Base-by-base conservation (phyloP, 23 tunicate species). In the Trididemnum nubilum region DNA sequence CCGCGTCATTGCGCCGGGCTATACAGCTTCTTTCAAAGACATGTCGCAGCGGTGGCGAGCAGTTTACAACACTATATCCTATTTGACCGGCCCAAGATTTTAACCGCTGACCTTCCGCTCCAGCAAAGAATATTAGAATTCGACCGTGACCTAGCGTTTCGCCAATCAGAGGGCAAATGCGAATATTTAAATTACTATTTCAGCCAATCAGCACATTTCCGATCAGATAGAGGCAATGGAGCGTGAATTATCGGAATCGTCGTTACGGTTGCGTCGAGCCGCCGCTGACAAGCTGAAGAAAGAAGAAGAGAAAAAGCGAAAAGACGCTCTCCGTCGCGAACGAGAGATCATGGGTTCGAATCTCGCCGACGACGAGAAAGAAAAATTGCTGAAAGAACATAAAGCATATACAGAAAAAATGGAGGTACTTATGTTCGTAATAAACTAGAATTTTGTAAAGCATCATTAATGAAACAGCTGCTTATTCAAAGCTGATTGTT, bases 371-470 rank as follows among this genome's bases (percentile, higher is more conserved):
- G 98, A 93, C 30, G 98, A 87, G 39, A 83, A 81, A 73, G 94
- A 93, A 51, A 79, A 77, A 33, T 38, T 93, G 72, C 51, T 93
- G 66, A 84, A 88, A 34, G 86, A 88, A 58, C 93, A 93, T 57
- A 66, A 54, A 49, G 84, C 79, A 32, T 71, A 83, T 44, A 76
- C 72, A 23, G 70, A 83, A 23, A 80, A 80, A 52, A 72, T 93
- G 76, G 81, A 93, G 76, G 98, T 93, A 0, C 15, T 9, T n/a
- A n/a, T n/a, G n/a, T n/a, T n/a, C n/a, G n/a, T n/a, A n/a, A n/a
- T n/a, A n/a, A n/a, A n/a, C n/a, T n/a, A 49, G 57, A 49, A 49
- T 49, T 49, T 9, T 49, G 25, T 49, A 49, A 18, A 49, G 12
- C 12, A 49, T 12, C 57, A 49, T 12, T 49, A 18, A n/a, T n/a